phyloP scores from a whole-genome alignment of 2,113 vertebrate species.

The Tricholaema leucomelas region DNA sequence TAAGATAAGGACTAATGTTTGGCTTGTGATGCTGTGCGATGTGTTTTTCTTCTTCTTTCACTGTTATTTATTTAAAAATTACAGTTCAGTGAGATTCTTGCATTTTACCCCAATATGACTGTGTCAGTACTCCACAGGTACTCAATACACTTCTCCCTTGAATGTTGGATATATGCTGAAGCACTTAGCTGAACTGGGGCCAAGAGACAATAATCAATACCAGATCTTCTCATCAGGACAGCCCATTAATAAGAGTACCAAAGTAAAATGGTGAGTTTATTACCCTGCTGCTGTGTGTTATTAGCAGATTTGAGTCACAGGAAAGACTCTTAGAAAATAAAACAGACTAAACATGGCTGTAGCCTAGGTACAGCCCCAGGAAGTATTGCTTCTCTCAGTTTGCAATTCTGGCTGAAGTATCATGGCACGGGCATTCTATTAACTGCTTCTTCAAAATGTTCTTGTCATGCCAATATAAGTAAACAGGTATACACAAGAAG shows the following conservation, averaged over 20 bases:
- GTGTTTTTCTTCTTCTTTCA: neutral
- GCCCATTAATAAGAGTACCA: neutral
- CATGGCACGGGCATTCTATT: neutral
- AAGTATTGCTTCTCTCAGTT: neutral
- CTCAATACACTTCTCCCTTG: neutral
- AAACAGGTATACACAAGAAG: neutral
- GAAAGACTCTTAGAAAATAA: neutral
- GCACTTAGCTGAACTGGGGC: neutral
- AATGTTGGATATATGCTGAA: neutral
- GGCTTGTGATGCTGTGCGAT: neutral
- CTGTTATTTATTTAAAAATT: neutral
- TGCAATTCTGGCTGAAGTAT: neutral
- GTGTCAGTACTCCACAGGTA: neutral
- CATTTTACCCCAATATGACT: neutral
- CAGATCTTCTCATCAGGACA: neutral
- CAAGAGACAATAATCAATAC: conserved; percentile 5
- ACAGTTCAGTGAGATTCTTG: neutral
- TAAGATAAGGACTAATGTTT: neutral
- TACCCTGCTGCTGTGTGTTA: neutral
- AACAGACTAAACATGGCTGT: neutral
- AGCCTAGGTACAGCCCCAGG: neutral
- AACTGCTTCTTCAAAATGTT: neutral
- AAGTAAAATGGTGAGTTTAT: neutral
- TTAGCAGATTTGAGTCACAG: neutral
- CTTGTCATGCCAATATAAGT: neutral